Base-by-base conservation (phyloP, 2,888 invertebrate species). In the Uloborus plumipes region DNA sequence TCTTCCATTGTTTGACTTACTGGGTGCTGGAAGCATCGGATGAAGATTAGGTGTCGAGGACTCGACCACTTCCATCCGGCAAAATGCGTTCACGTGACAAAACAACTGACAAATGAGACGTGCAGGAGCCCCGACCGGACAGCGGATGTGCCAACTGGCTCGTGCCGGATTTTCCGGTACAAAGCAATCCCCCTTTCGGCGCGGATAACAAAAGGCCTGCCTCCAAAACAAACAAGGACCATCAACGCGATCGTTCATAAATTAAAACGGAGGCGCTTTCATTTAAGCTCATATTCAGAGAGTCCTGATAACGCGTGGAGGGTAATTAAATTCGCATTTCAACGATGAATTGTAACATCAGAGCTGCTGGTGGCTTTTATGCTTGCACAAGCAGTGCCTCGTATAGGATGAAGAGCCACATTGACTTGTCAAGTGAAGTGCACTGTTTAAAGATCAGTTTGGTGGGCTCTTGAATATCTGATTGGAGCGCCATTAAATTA, bases 321-420 rank as follows among this genome's bases (percentile, higher is more conserved):
- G 53, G 72, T 72, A 65, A 78, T 78, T 78, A 78, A 78, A 78
- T 50, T 71, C 78, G 31, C 78, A 66, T 78, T 72, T 66, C 22
- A n/a, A 9, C 20, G 55, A 55, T 55, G 55, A 55, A 55, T 55
- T 55, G 55, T 55, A 18, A 55, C 55, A 18, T 55, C 55, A 55
- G 55, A 55, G 55, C 55, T 9, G 55, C 11, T 55, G n/a, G 55
- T 20, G 18, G 39, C 39, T 39, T 39, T 39, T 39, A 39, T 39
- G 39, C 39, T 39, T 39, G 39, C 39, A 39, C 39, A 39, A 39
- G 39, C 39, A 39, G 39, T 11, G 39, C 39, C 9, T 11, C 31
- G 31, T n/a, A n/a, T 39, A 4, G 39, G 39, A 39, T 39, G 39
- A 39, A 39, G 39, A 39, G 39, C 39, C 39, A 39, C 39, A 39